phyloP scores from a whole-genome alignment of 2,888 invertebrate species.

The Conchocele bisecta region DNA sequence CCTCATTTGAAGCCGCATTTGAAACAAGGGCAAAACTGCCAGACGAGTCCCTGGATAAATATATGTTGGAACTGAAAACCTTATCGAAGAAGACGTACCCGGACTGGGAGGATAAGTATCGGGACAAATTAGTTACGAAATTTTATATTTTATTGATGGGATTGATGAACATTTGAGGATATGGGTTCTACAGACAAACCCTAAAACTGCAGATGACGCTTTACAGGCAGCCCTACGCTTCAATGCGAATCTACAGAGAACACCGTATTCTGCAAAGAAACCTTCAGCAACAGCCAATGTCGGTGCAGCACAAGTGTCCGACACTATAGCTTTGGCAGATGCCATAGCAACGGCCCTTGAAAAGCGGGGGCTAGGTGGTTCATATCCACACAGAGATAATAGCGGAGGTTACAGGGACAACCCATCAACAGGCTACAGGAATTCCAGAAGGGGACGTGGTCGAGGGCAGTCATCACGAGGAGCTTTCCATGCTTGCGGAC shows the following conservation, averaged over 20 bases:
- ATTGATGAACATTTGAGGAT: background rate
- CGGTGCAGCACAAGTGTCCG: background rate
- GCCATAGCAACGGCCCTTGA: conserved; percentile 2
- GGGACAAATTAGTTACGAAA: too few relatives aligned
- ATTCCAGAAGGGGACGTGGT: too few relatives aligned
- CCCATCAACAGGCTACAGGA: too few relatives aligned
- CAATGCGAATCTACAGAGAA: background rate
- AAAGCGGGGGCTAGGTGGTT: background rate
- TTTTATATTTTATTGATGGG: conserved; percentile 1
- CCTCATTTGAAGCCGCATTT: background rate
- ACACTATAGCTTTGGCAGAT: background rate
- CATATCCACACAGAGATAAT: background rate
- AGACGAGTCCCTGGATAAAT: background rate
- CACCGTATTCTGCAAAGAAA: background rate
- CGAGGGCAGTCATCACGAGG: background rate
- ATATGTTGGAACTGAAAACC: background rate
- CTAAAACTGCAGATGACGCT: background rate
- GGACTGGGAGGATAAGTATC: too few relatives aligned
- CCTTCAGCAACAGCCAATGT: background rate
- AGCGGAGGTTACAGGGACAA: background rate
- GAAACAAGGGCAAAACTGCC: background rate
- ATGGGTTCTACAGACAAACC: conserved; percentile 5
- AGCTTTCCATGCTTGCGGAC: conserved; percentile 1
- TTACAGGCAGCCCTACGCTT: background rate
- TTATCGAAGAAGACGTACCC: conserved; percentile 1